Evolutionary conservation across 2,113 vertebrate genomes (phyloP).

Genomic region (Laterallus jamaicensis): DNA sequence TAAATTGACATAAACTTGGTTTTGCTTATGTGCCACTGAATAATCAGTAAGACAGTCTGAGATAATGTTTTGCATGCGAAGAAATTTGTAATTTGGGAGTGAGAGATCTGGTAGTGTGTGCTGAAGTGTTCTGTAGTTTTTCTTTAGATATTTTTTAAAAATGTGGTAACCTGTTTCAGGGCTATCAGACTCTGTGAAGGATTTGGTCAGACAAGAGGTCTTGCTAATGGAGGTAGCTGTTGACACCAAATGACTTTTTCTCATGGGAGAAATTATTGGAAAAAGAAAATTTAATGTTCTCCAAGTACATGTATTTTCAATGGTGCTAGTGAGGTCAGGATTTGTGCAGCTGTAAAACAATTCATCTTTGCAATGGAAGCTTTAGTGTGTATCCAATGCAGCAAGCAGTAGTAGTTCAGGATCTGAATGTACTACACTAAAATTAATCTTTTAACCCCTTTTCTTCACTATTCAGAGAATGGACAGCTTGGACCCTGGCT

Average conservation of each 20-base stretch:
- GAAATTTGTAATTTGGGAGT: not conserved
- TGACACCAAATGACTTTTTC: not conserved
- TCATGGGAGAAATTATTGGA: not conserved
- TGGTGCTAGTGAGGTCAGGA: not conserved
- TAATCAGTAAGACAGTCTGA: not conserved
- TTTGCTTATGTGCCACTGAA: not conserved
- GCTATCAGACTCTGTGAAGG: not conserved
- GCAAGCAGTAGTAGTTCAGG: not conserved
- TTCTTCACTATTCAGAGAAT: not conserved
- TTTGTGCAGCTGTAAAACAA: not conserved
- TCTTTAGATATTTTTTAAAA: too few species aligned
- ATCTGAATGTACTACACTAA: not conserved
- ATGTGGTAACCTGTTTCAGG: not conserved
- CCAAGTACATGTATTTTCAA: not conserved
- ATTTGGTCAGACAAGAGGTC: not conserved
- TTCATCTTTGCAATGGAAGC: not conserved
- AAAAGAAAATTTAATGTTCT: not conserved
- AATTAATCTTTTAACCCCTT: not conserved
- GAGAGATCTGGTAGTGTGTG: not conserved
- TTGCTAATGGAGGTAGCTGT: not conserved
- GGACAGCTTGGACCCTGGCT: not conserved
- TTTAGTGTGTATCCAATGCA: not conserved
- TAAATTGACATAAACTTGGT: not conserved
- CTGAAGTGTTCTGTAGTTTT: not conserved
- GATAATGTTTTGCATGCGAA: not conserved